Percentiles rank a stretch among this genome's conserved stretches.
phyloP scores from a whole-genome alignment of 2,797 vertebrate genomes.

The Astyanax mexicanus region DNA sequence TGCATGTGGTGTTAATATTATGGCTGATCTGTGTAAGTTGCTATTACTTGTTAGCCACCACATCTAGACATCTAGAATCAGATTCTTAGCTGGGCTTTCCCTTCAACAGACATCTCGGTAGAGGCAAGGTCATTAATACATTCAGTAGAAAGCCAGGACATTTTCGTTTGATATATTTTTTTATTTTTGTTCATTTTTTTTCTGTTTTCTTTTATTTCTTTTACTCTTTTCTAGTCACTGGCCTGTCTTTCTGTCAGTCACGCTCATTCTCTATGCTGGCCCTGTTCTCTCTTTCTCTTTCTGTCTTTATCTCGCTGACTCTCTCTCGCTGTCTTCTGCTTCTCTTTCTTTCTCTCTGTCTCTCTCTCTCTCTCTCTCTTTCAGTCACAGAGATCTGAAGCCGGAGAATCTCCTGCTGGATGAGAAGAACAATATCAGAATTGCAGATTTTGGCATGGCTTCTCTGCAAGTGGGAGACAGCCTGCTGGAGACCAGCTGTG shows the following conservation, averaged over 20 bases:
- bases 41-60: too few relatives aligned
- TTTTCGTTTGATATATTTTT: not conserved
- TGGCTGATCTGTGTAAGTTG: too few relatives aligned
- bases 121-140: too few relatives aligned
- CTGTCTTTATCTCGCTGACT: not conserved
- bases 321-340: not conserved
- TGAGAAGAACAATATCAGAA: conserved; percentile 93
- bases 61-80: too few relatives aligned
- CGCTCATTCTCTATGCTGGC: not conserved
- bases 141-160: not conserved
- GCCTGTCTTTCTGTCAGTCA: not conserved
- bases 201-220: not conserved
- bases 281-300: conserved; percentile 1
- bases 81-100: too few relatives aligned
- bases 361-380: conserved; percentile 3
- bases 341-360: not conserved
- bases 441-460: conserved; percentile 94
- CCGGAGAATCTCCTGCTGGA: conserved; percentile 92
- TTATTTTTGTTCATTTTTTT: not conserved
- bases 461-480: conserved; percentile 92
- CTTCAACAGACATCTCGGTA: not conserved
- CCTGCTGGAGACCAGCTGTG: conserved; percentile 89
- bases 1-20: too few relatives aligned
- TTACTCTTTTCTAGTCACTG: not conserved
- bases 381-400: conserved; percentile 91